phyloP scores from a whole-genome alignment of 2,113 vertebrate genomes.

The Eudyptes chrysolophus region DNA sequence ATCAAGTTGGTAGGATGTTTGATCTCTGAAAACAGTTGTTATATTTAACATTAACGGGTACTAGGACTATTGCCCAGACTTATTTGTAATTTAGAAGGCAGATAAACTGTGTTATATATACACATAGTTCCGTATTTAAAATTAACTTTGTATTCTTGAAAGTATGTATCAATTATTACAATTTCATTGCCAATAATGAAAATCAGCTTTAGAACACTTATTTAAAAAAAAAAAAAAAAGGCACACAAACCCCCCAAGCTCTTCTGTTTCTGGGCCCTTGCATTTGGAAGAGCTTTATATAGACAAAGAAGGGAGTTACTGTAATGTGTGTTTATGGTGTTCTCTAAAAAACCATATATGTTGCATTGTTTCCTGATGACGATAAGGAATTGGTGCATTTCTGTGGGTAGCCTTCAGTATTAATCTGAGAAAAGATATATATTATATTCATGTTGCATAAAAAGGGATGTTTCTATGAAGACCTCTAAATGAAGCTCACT shows the following conservation, averaged over 20 bases:
- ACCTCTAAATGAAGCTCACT: not conserved
- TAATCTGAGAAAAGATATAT: not conserved
- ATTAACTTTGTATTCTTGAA: not conserved
- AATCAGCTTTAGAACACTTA: not conserved
- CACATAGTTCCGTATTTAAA: not conserved
- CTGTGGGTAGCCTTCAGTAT: not conserved
- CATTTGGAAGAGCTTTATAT: not conserved
- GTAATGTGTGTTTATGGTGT: not conserved
- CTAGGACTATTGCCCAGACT: slow-evolving; percentile 1
- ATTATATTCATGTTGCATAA: not conserved
- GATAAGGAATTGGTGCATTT: not conserved
- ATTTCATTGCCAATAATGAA: not conserved
- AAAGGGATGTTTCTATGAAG: not conserved
- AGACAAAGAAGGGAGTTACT: not conserved
- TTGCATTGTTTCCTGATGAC: not conserved
- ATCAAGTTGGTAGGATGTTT: slow-evolving; percentile 30
- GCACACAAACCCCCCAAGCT: not conserved
- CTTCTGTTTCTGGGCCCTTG: not conserved
- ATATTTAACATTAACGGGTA: slow-evolving; percentile 47
- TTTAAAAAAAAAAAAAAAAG: not conserved
- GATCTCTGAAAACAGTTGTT: slow-evolving; percentile 40
- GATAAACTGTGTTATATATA: not conserved
- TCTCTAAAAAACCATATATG: not conserved
- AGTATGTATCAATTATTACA: not conserved
- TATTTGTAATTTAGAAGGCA: slow-evolving; percentile 15